phyloP scores from a whole-genome alignment of 37 sponge, comb jelly and placozoan species.

The Bolinopsis microptera region DNA sequence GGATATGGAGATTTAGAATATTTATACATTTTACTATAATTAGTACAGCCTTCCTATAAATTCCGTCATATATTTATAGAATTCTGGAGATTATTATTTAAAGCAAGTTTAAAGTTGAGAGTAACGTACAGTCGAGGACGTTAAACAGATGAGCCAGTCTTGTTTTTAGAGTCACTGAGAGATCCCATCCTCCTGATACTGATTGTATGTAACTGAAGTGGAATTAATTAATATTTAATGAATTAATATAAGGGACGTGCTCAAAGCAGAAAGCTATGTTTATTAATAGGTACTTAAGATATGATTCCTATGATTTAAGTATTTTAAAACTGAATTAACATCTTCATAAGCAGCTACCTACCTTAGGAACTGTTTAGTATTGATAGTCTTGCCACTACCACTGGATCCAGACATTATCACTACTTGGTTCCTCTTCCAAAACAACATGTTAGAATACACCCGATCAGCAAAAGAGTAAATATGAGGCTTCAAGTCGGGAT shows the following conservation, averaged over 20 bases:
- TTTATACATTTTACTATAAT: background rate
- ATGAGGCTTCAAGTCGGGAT: constrained; percentile 49
- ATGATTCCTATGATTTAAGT: too few relatives aligned
- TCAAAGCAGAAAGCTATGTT: too few relatives aligned
- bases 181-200: constrained; percentile 44
- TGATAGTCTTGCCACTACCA: constrained; percentile 59
- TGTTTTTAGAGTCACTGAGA: constrained; percentile 41
- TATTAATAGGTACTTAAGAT: too few relatives aligned
- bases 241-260: background rate
- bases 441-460: constrained; percentile 56
- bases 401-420: constrained; percentile 45
- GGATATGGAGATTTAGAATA: too few relatives aligned
- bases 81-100: background rate
- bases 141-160: constrained; percentile 63
- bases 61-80: background rate
- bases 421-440: constrained; percentile 60
- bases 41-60: background rate
- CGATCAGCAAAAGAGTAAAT: constrained; percentile 64
- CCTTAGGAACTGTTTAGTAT: constrained; percentile 51
- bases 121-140: constrained; percentile 54
- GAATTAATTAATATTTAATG: background rate
- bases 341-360: too few relatives aligned
- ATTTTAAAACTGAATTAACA: too few relatives aligned
- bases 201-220: constrained; percentile 54
- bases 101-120: background rate